Evolutionary conservation across 2,113 vertebrate genomes (phyloP).

Genomic region (Gavia stellata): DNA sequence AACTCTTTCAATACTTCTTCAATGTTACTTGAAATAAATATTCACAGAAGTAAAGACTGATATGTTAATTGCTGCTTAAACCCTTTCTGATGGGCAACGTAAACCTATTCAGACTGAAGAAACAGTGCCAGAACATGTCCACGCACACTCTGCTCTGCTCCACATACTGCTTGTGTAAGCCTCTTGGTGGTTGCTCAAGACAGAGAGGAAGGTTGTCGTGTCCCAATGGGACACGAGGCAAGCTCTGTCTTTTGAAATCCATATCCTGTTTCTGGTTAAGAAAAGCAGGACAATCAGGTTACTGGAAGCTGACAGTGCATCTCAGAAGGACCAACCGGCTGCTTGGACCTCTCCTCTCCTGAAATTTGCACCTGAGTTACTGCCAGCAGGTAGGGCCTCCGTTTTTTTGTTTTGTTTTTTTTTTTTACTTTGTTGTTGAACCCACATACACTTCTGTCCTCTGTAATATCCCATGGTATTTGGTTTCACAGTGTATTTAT

Average conservation of each 20-base stretch:
- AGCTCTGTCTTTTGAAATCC: background rate
- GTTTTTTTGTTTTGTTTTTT: background rate
- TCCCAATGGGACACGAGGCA: background rate
- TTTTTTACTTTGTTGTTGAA: background rate
- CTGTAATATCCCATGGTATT: fast-evolving
- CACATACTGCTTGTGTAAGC: background rate
- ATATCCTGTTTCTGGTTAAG: background rate
- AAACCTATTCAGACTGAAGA: background rate
- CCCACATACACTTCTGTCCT: background rate
- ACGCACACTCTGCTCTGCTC: background rate
- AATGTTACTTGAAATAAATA: background rate
- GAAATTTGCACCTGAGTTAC: background rate
- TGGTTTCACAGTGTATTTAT: background rate
- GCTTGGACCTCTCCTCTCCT: background rate
- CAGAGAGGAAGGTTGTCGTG: background rate
- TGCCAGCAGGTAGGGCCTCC: background rate
- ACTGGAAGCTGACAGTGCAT: background rate
- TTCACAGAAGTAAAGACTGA: background rate
- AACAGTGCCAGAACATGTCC: background rate
- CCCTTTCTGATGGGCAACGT: background rate
- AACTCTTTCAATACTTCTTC: background rate
- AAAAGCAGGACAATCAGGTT: background rate
- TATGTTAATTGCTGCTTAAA: background rate
- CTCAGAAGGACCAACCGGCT: background rate
- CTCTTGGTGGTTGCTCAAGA: background rate